Percentiles rank a stretch among this genome's conserved stretches.
These are phyloP conservation scores for Platichthys flesus DNA, from an alignment of 2,113 vertebrate genomes.

Conservation along the genomic window DNA sequence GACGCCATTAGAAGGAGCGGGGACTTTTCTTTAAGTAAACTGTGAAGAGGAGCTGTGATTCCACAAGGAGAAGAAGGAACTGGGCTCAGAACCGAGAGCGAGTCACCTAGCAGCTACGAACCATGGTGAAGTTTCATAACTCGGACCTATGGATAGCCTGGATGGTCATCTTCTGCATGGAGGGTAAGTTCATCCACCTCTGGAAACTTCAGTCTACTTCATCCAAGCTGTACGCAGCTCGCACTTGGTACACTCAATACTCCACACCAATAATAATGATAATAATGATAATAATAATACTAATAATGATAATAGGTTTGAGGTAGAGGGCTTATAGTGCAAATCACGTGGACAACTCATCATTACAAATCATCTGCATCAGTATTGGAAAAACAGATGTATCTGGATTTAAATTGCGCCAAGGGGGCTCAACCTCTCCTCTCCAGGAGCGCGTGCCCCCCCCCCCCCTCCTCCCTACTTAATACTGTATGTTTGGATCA, in stretches of 20 bases:
- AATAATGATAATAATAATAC: not conserved
- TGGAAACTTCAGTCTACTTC: conserved; percentile 13
- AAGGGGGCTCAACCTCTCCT: conserved; percentile 16
- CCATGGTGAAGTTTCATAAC: conserved; percentile 84
- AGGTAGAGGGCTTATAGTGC: conserved; percentile 2
- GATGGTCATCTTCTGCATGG: conserved; percentile 80
- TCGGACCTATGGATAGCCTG: conserved; percentile 86
- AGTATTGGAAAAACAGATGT: conserved; percentile 46
- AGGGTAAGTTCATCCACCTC: conserved; percentile 74
- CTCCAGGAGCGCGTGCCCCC: conserved; percentile 47
- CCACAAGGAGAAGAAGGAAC: conserved; percentile 1
- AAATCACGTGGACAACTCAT: conserved; percentile 8
- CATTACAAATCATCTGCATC: conserved; percentile 15
- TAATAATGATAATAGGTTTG: not conserved
- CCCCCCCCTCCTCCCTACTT: conserved; percentile 10
- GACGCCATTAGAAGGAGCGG: conserved; percentile 21
- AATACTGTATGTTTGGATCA: conserved; percentile 66
- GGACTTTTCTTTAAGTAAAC: conserved; percentile 53
- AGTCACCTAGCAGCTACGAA: conserved; percentile 43
- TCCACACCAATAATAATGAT: not conserved
- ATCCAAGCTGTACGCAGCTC: not conserved
- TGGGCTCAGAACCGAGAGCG: conserved; percentile 31
- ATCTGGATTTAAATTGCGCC: conserved; percentile 55
- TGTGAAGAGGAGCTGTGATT: conserved; percentile 45
- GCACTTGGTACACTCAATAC: not conserved